phyloP scores from a whole-genome alignment of 1,140 invertebrate genomes.

The Cotesia vestalis region DNA sequence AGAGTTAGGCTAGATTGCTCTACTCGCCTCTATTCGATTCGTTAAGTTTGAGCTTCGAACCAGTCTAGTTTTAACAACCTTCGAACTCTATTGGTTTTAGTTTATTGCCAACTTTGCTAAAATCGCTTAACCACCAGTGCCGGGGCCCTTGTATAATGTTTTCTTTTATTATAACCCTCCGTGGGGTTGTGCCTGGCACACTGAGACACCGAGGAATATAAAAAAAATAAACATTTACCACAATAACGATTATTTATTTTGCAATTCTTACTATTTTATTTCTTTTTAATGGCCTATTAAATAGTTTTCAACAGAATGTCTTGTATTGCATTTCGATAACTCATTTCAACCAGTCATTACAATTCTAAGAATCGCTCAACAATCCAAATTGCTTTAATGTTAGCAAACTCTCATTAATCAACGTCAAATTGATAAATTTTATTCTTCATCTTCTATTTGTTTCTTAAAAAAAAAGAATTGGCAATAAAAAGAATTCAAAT shows the following conservation, averaged over 20 bases:
- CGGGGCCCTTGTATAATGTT: conserved; percentile 51
- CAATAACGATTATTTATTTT: background rate
- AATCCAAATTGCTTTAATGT: too few relatives aligned
- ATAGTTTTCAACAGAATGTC: conserved; percentile 37
- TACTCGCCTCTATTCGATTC: background rate
- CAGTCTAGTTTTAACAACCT: conserved; percentile 55
- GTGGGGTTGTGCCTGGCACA: conserved; percentile 36
- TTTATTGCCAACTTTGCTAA: conserved; percentile 31
- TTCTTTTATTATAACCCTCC: conserved; percentile 52
- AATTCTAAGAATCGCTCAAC: too few relatives aligned
- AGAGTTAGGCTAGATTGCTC: too few relatives aligned
- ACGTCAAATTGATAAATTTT: conserved; percentile 24
- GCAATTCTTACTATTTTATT: conserved; percentile 1
- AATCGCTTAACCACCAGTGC: conserved; percentile 20
- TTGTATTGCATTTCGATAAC: too few relatives aligned
- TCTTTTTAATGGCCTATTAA: conserved; percentile 11
- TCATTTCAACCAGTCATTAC: too few relatives aligned
- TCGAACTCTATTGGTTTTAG: conserved; percentile 38
- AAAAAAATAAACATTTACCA: conserved; percentile 3
- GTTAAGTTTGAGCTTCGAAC: conserved; percentile 38
- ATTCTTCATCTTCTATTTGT: too few relatives aligned
- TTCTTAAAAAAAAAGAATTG: too few relatives aligned
- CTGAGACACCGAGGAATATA: background rate
- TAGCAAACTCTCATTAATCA: background rate
- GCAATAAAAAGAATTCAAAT: too few relatives aligned